A percentile compares a stretch with the other conserved stretches of the same genome.
phyloP scores from a whole-genome alignment of 92 coral and sea anemone genomes.

The Zoanthus gigantus region DNA sequence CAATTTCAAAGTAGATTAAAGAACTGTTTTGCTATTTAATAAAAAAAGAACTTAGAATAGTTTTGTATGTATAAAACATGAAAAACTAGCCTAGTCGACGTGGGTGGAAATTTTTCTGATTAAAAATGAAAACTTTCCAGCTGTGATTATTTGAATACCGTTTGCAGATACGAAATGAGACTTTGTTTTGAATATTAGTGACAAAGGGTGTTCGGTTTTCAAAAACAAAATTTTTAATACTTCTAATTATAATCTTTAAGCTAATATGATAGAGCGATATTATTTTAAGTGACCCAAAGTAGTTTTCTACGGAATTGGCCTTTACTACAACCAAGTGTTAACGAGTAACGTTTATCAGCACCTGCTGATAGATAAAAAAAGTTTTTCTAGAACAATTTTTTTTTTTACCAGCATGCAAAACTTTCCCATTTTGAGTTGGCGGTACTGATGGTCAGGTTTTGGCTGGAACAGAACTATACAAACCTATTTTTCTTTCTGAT shows the following conservation, averaged over 20 bases:
- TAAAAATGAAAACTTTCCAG: neutral
- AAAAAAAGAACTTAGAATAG: too few species aligned
- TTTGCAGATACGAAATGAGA: neutral
- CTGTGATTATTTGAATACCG: slow-evolving; percentile 20
- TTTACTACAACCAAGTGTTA: neutral
- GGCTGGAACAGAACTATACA: too few species aligned
- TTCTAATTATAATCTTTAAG: neutral
- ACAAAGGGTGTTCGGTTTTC: slow-evolving; percentile 6
- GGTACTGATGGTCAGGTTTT: too few species aligned
- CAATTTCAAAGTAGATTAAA: neutral
- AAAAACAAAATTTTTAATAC: neutral
- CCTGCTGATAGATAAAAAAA: neutral
- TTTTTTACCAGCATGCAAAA: neutral
- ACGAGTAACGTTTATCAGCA: neutral
- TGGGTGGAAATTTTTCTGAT: neutral
- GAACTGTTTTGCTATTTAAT: neutral
- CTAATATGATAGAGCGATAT: neutral
- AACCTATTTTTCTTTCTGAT: too few species aligned
- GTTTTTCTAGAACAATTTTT: neutral
- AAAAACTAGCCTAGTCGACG: neutral
- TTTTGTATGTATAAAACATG: neutral
- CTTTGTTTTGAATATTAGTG: slow-evolving; percentile 29
- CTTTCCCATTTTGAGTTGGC: too few species aligned
- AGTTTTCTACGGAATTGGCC: neutral
- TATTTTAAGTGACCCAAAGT: neutral